These are phyloP conservation scores for Scyliorhinus canicula DNA, from an alignment of 2,797 vertebrate species.

Conservation along the genomic window DNA sequence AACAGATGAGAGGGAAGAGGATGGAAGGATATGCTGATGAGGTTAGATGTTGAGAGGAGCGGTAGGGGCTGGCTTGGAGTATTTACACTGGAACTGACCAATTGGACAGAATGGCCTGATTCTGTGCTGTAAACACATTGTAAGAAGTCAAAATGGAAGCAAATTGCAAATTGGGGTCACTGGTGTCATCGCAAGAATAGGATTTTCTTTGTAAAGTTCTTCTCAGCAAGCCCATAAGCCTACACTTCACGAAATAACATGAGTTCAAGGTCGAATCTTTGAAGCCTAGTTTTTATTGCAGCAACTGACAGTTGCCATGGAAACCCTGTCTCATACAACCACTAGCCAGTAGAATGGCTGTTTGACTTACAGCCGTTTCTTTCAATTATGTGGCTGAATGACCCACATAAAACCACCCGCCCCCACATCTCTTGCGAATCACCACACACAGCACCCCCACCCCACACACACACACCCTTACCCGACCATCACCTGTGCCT, in stretches of 20 bases:
- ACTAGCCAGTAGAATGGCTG: neutral
- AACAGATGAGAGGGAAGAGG: neutral
- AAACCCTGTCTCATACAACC: neutral
- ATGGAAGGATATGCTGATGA: neutral
- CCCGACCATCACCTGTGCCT: neutral
- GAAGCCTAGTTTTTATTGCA: neutral
- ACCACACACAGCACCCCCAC: neutral
- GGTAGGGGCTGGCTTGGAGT: neutral
- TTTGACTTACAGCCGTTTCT: neutral
- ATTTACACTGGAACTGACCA: neutral
- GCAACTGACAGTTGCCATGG: neutral
- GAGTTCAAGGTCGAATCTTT: neutral
- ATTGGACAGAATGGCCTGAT: neutral
- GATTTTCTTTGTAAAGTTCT: neutral
- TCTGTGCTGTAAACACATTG: neutral
- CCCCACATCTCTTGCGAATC: neutral
- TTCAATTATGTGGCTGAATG: neutral
- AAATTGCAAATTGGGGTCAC: neutral
- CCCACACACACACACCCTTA: too few species aligned
- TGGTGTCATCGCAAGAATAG: neutral
- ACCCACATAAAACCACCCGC: neutral
- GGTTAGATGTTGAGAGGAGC: neutral
- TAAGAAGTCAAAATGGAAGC: neutral
- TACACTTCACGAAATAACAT: neutral
- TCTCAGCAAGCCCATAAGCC: neutral